Evolutionary conservation across 1,140 invertebrate genomes (phyloP).

Genomic region (Danaus plexippus): DNA sequence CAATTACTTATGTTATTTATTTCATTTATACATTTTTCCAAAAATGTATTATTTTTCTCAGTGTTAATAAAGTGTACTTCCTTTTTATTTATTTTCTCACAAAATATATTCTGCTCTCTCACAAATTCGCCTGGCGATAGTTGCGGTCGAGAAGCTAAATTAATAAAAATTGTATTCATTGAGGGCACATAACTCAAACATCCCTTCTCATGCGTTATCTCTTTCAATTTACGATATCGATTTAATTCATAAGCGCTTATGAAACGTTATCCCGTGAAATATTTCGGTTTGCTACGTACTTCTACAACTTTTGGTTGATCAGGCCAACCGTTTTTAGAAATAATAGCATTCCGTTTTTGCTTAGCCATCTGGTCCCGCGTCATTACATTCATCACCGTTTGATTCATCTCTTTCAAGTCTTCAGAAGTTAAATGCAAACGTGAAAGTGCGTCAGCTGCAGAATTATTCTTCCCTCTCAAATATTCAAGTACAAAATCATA

Average conservation of each 20-base stretch:
- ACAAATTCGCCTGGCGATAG: constrained; percentile 23
- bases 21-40: too few species aligned
- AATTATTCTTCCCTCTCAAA: constrained; percentile 28
- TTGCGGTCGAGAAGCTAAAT: constrained; percentile 20
- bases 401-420: constrained; percentile 21
- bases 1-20: background rate
- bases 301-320: constrained; percentile 21
- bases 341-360: constrained; percentile 9
- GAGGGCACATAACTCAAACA: constrained; percentile 9
- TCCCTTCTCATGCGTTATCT: constrained; percentile 10
- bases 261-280: constrained; percentile 19
- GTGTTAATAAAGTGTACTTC: too few species aligned
- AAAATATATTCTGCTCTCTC: constrained; percentile 20
- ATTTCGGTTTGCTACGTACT: constrained; percentile 18
- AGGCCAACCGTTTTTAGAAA: constrained; percentile 14
- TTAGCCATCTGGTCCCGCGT: constrained; percentile 16
- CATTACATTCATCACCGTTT: constrained; percentile 18
- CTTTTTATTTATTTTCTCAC: background rate
- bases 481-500: constrained; percentile 17
- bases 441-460: constrained; percentile 12
- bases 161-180: constrained; percentile 18
- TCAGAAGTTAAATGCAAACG: constrained; percentile 18
- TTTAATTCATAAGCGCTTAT: constrained; percentile 11
- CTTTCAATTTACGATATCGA: constrained; percentile 10
- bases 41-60: too few species aligned